Conservation (phyloP, 2,888 invertebrate genomes). For the Pandemis corylana region DNA sequence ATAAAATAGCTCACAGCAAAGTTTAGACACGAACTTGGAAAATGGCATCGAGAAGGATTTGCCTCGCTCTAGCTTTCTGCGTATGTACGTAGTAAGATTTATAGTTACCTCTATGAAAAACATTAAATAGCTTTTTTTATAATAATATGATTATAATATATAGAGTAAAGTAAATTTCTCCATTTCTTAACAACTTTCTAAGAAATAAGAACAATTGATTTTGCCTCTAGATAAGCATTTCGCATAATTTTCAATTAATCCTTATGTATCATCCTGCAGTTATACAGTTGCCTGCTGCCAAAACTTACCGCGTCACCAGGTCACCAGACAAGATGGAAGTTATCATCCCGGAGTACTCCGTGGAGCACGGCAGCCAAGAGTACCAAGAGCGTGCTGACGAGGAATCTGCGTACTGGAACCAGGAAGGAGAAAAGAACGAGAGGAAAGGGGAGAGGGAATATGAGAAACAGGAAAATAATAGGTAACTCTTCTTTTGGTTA, state of each 20-base stretch:
- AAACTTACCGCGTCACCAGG: constrained; percentile 47
- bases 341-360: constrained; percentile 50
- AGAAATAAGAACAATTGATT: no score
- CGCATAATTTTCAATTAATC: no score
- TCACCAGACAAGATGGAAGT: constrained; percentile 58
- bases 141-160: no score
- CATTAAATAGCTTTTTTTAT: neutral
- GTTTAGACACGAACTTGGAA: constrained; percentile 13
- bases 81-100: constrained; percentile 17
- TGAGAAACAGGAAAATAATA: constrained; percentile 48
- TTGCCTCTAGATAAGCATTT: no score
- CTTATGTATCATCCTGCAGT: constrained; percentile 16
- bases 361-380: constrained; percentile 47
- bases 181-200: no score
- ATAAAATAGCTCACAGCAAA: constrained; percentile 23
- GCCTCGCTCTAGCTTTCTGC: constrained; percentile 25
- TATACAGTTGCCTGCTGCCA: constrained; percentile 34
- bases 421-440: constrained; percentile 48
- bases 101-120: neutral
- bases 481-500: constrained; percentile 42
- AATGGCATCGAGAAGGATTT: constrained; percentile 30
- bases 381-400: constrained; percentile 50
- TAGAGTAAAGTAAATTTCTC: no score
- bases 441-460: constrained; percentile 48
- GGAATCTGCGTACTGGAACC: constrained; percentile 54